Conservation (phyloP, 2,113 vertebrate species). For the Beaufortia kweichowensis region DNA sequence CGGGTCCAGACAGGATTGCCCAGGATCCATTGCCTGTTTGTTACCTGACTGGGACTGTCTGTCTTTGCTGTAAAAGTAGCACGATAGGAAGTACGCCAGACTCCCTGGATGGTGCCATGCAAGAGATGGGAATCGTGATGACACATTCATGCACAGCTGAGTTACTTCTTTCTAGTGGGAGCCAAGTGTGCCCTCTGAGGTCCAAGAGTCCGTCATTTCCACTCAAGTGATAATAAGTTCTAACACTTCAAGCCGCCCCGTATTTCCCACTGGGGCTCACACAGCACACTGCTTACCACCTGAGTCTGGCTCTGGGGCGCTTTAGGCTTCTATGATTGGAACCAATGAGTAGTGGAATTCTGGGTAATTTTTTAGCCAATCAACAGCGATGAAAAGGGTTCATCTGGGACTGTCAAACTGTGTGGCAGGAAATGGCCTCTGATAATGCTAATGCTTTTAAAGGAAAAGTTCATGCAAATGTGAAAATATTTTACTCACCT, state of each 20-base stretch:
- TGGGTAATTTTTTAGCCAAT: not conserved
- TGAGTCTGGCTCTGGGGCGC: slow-evolving; percentile 63
- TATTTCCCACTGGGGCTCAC: slow-evolving; percentile 22
- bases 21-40: slow-evolving; percentile 32
- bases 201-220: slow-evolving; percentile 54
- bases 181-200: slow-evolving; percentile 26
- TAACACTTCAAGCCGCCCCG: slow-evolving; percentile 31
- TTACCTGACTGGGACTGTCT: slow-evolving; percentile 22
- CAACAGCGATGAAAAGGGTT: not conserved
- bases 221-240: slow-evolving; percentile 61
- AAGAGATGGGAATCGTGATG: slow-evolving; percentile 52
- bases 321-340: slow-evolving; percentile 45
- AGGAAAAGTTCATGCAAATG: too few relatives aligned
- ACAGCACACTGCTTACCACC: slow-evolving; percentile 60
- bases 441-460: too few relatives aligned
- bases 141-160: slow-evolving; percentile 67
- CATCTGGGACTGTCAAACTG: slow-evolving; percentile 5
- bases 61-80: not conserved
- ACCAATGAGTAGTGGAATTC: slow-evolving; percentile 34
- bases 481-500: too few relatives aligned
- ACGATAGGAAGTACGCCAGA: slow-evolving; percentile 20
- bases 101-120: slow-evolving; percentile 46
- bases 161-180: slow-evolving; percentile 57
- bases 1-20: slow-evolving; percentile 51
- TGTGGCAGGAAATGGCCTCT: not conserved